These are phyloP conservation scores for Ellobium chinense DNA, from an alignment of 2,888 invertebrate species.

Conservation along the genomic window DNA sequence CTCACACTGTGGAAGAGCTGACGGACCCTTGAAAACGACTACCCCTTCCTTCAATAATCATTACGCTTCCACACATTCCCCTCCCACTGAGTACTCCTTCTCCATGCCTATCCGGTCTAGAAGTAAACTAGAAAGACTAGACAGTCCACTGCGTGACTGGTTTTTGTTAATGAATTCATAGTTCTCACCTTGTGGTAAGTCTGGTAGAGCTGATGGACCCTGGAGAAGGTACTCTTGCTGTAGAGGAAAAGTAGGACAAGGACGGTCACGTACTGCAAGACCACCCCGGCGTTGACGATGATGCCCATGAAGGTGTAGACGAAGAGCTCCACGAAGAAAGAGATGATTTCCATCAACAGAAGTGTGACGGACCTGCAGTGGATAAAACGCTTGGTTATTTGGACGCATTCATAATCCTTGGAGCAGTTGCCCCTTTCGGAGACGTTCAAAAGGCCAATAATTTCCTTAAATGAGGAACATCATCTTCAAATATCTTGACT, in stretches of 20 bases:
- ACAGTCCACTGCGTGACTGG: no score
- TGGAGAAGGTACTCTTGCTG: slow-evolving; percentile 68
- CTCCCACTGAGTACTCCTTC: neutral
- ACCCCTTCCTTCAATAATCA: no score
- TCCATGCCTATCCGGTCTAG: neutral
- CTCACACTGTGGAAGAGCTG: no score
- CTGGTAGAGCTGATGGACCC: slow-evolving; percentile 68
- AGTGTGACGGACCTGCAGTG: slow-evolving; percentile 63
- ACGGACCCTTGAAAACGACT: no score
- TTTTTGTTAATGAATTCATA: no score
- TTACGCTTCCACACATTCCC: neutral
- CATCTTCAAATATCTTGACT: no score
- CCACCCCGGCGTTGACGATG: slow-evolving; percentile 69
- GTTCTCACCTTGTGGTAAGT: slow-evolving; percentile 68
- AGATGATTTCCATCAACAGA: slow-evolving; percentile 69
- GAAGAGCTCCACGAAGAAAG: slow-evolving; percentile 71
- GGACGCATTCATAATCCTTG: no score
- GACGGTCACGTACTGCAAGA: slow-evolving; percentile 68
- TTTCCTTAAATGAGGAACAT: no score
- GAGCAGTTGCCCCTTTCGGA: no score
- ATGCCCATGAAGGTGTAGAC: slow-evolving; percentile 74
- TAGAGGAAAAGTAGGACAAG: slow-evolving; percentile 68
- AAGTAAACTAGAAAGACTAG: no score
- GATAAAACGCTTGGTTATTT: no score
- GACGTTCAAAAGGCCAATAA: no score